These are phyloP conservation scores for Zootoca vivipara DNA, from an alignment of 2,113 vertebrate species.

Conservation along the genomic window DNA sequence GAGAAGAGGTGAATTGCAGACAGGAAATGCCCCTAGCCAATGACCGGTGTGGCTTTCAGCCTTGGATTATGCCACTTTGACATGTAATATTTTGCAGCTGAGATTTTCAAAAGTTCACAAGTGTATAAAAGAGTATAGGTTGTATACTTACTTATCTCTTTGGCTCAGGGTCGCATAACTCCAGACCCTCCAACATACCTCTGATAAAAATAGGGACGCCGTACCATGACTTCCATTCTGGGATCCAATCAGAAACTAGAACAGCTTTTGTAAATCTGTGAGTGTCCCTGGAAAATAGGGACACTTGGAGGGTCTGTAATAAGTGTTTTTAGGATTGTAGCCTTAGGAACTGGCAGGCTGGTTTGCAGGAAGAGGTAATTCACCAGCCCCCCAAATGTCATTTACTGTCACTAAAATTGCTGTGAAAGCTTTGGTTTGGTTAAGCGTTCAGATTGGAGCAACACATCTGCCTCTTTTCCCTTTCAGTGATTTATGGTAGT, in stretches of 20 bases:
- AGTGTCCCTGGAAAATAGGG: too few species aligned
- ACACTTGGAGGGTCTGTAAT: too few species aligned
- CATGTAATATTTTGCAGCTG: background rate
- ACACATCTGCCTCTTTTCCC: background rate
- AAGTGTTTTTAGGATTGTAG: background rate
- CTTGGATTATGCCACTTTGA: background rate
- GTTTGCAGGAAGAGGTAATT: background rate
- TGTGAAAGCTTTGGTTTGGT: background rate
- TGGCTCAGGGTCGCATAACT: too few species aligned
- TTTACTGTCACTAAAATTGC: conserved; percentile 7
- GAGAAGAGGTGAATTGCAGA: background rate
- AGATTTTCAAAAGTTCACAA: background rate
- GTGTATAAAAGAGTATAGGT: background rate
- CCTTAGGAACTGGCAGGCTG: background rate
- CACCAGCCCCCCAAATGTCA: background rate
- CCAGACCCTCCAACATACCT: too few species aligned
- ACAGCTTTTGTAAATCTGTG: too few species aligned
- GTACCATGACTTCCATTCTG: too few species aligned
- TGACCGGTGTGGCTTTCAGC: background rate
- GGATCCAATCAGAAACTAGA: too few species aligned
- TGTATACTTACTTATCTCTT: background rate
- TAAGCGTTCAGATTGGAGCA: background rate
- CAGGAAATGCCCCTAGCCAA: background rate
- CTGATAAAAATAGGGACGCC: too few species aligned
- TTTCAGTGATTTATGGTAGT: conserved; percentile 18